Evolutionary conservation across 2,797 vertebrate genomes (phyloP).

Genomic region (Gambelia wislizenii): DNA sequence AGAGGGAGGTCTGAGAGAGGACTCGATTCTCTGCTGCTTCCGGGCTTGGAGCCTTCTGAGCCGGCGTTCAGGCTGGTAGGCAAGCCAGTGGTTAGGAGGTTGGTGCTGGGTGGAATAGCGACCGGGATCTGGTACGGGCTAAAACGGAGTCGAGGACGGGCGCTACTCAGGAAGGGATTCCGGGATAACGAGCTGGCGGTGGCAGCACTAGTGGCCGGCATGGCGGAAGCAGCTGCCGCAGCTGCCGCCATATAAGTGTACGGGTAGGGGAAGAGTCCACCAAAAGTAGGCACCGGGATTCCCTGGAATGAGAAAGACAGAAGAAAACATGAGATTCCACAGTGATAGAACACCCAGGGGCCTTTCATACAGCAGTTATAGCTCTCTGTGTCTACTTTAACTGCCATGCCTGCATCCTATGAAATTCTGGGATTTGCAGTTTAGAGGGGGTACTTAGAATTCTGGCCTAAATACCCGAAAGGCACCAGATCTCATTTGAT

Average conservation of each 20-base stretch:
- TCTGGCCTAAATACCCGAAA: no score
- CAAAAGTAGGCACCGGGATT: constrained; percentile 98
- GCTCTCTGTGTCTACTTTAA: no score
- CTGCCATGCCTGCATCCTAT: no score
- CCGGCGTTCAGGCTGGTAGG: constrained; percentile 79
- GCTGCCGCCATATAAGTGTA: constrained; percentile 99
- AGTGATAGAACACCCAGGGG: background rate
- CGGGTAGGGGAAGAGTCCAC: constrained; percentile 95
- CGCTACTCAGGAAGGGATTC: constrained; percentile 79
- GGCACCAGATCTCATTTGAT: no score
- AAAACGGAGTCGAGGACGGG: constrained; percentile 93
- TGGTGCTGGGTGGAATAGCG: constrained; percentile 89
- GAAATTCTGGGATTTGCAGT: no score
- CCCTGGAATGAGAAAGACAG: constrained; percentile 82
- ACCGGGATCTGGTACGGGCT: constrained; percentile 97
- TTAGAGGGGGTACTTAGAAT: no score
- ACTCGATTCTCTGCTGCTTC: constrained; percentile 92
- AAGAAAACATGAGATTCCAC: no score
- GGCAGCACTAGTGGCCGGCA: constrained; percentile 88
- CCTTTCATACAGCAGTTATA: background rate
- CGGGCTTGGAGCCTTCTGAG: constrained; percentile 88
- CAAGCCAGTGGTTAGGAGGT: constrained; percentile 88
- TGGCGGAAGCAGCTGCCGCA: constrained; percentile 89
- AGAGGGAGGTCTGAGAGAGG: constrained; percentile 88
- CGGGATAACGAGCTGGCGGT: constrained; percentile 84